Evolutionary conservation across 2,888 invertebrate genomes (phyloP).

Genomic region (Troides oblongomaculatus): DNA sequence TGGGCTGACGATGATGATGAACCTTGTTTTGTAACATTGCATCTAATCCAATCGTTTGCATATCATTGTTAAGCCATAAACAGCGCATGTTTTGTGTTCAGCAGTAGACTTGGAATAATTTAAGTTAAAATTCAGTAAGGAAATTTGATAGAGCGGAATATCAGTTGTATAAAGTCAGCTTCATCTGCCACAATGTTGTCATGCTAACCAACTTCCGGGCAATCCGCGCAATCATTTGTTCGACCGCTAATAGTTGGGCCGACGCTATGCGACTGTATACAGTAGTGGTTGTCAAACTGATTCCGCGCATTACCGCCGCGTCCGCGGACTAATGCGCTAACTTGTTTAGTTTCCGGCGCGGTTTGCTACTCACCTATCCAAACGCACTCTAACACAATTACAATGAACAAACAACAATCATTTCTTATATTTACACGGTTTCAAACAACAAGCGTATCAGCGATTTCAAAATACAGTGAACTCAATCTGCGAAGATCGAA

Average conservation of each 20-base stretch:
- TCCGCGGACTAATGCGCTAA: constrained; percentile 4
- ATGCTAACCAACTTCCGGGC: constrained; percentile 50
- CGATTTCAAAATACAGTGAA: too few species aligned
- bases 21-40: too few species aligned
- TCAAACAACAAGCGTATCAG: too few species aligned
- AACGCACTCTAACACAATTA: not conserved
- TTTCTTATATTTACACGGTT: too few species aligned
- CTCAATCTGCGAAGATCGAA: too few species aligned
- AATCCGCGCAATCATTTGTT: constrained; percentile 59
- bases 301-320: constrained; percentile 30
- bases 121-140: too few species aligned
- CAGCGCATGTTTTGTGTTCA: too few species aligned
- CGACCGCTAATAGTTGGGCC: constrained; percentile 36
- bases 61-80: too few species aligned
- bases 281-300: constrained; percentile 22
- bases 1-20: too few species aligned
- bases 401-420: too few species aligned
- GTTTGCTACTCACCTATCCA: not conserved
- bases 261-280: constrained; percentile 17
- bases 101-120: too few species aligned
- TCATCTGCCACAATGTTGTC: constrained; percentile 35
- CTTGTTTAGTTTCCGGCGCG: constrained; percentile 1
- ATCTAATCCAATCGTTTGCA: too few species aligned
- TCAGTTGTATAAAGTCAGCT: not conserved
- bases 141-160: not conserved